Evolutionary conservation across 2,113 vertebrate species (phyloP).

Genomic region (Larimichthys polyactis): DNA sequence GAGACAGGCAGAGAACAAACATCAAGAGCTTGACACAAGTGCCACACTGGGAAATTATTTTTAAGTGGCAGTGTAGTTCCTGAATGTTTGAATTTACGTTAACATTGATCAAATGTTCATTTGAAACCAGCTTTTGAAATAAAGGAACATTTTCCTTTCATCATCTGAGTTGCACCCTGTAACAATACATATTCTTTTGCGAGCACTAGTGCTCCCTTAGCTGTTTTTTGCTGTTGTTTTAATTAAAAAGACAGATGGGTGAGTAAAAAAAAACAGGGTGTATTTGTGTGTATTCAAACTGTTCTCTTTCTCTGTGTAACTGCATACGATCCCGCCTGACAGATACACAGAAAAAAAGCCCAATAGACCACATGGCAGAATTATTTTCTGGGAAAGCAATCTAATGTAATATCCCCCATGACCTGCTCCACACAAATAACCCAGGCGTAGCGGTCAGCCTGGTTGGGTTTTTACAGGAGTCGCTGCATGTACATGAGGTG

Average conservation of each 20-base stretch:
- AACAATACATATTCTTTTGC: constrained; percentile 38
- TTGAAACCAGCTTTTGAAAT: constrained; percentile 49
- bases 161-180: constrained; percentile 28
- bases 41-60: constrained; percentile 47
- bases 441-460: constrained; percentile 73
- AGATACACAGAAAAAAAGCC: constrained; percentile 68
- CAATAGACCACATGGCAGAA: constrained; percentile 78
- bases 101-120: constrained; percentile 28
- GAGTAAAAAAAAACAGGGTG: constrained; percentile 62
- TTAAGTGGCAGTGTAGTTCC: constrained; percentile 30
- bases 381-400: constrained; percentile 85
- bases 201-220: constrained; percentile 42
- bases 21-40: constrained; percentile 45
- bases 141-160: constrained; percentile 43
- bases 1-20: constrained; percentile 33
- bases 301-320: constrained; percentile 59
- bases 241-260: constrained; percentile 80
- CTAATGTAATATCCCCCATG: constrained; percentile 83
- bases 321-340: constrained; percentile 67
- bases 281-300: constrained; percentile 67
- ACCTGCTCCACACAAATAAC: constrained; percentile 76
- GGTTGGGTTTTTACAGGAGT: constrained; percentile 73
- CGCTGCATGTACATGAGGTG: constrained; percentile 74
- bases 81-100: constrained; percentile 43
- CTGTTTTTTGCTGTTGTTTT: constrained; percentile 71